Evolutionary conservation across 2,888 invertebrate genomes (phyloP), one percentile per base, ranked within the genome.

Genomic region (Cephus spinipes): DNA sequence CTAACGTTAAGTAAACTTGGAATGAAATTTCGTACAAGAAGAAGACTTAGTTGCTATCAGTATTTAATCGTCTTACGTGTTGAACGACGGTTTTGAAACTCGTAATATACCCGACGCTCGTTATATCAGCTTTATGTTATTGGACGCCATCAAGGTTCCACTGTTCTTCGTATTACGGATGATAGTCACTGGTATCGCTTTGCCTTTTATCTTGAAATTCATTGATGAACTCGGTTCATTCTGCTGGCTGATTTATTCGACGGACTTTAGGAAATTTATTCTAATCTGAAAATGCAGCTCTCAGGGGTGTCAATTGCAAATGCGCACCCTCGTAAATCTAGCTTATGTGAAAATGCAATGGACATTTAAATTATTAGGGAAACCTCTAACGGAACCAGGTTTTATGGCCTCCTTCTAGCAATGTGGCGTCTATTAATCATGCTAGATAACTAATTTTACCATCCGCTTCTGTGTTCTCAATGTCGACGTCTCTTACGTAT

Each of bases 31-130:
- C 55, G 55, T 55, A 55, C 23, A 23, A 23, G 23, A 40, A 40
- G 40, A 55, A 23, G 55, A 23, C 23, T 55, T 55, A 4, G 9
- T 55, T 55, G 55, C 23, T 55, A 55, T 55, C 55, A 23, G 55
- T 55, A 83, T 80, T 77, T 84, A 84, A 81, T 85, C 83, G 79
- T 76, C 79, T 82, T 77, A 80, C 74, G 79, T 74, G 79, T 81
- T 85, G 84, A 85, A 85, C 82, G 79, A 79, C 40, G 79, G 82
- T 84, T 82, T 84, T 83, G 79, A 83, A 82, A 84, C 79, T 82
- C 83, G 78, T 76, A 77, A 32, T 32, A 76, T 23, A 23, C 55
- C 9, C 23, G 55, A 23, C 23, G 23, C 23, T 55, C 55, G 55
- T 55, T 55, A 55, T 55, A 55, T 55, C 23, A 55, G 23, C 55